phyloP scores from a whole-genome alignment of 2,113 vertebrate species.

The Hucho hucho region DNA sequence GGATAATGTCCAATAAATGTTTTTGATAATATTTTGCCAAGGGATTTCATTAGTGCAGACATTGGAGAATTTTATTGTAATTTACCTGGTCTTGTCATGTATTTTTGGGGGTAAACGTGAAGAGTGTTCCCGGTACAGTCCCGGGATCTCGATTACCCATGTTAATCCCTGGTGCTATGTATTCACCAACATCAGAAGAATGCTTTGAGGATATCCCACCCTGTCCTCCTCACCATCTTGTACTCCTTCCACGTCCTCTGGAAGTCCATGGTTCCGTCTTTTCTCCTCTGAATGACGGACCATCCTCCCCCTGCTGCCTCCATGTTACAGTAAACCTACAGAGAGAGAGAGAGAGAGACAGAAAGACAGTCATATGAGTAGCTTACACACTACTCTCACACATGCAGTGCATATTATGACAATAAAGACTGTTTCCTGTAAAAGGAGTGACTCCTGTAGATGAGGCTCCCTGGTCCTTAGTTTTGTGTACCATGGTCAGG shows the following conservation, averaged over 20 bases:
- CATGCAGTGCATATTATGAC: not conserved
- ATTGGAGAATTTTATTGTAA: no score
- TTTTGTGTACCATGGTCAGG: not conserved
- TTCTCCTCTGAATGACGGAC: conserved; percentile 90
- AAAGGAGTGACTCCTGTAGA: not conserved
- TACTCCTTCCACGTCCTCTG: conserved; percentile 96
- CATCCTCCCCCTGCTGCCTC: conserved; percentile 90
- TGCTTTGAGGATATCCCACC: not conserved
- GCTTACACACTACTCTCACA: not conserved
- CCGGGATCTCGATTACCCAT: no score
- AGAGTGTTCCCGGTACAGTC: no score
- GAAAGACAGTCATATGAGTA: not conserved
- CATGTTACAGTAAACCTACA: conserved; percentile 96
- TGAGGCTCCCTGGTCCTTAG: not conserved
- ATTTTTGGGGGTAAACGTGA: no score
- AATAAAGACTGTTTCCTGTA: not conserved
- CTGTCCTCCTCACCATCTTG: conserved; percentile 83
- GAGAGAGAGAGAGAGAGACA: not conserved
- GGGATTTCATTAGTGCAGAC: no score
- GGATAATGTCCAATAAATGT: no score
- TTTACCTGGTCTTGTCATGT: no score
- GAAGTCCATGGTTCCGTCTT: conserved; percentile 92
- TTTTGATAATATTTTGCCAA: no score
- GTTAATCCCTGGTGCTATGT: no score
- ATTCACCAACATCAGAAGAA: no score